Evolutionary conservation across 2,888 invertebrate genomes (phyloP), one percentile per base, ranked within the genome.

Genomic region (Synanthedon vespiformis): DNA sequence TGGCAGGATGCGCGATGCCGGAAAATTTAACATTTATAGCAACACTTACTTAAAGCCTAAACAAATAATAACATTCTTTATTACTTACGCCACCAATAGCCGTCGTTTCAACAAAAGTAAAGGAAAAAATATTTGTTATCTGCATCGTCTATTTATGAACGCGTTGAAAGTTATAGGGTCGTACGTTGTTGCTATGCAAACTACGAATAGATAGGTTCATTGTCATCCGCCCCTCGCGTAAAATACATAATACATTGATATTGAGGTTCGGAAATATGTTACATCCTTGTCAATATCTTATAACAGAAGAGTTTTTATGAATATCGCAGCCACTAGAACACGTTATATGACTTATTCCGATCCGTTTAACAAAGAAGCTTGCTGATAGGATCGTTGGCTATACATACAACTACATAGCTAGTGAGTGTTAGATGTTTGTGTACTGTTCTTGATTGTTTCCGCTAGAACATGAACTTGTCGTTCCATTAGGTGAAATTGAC

Each of bases 401-500:
- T 34, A 34, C 34, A 34, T 34, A 34, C 10, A 34, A 8, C 18
- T 18, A 18, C 18, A 18, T 22, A 22, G 22, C 22, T 22, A 10
- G 10, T 34, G 34, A 34, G 8, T 34, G 34, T 34, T 34, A 34
- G 34, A 34, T 34, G 34, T 34, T 34, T 34, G 34, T 34, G 34
- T 34, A 34, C 34, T 34, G 34, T 34, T 34, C 34, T 34, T 34
- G 34, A 34, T 34, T 34, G 34, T 34, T 6, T 34, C 34, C 34
- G 34, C 34, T 34, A 34, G 34, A 10, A 56, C 57, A 54, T 57
- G 60, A 60, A 62, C 62, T 63, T 68, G 66, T 65, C 60, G 61
- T 67, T 67, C 70, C 68, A 76, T 74, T 78, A 71, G 57, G 58
- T 53, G 55, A 64, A 74, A 77, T 72, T 64, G 68, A 60, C 70